Base-by-base conservation (phyloP, 2,113 vertebrate species). In the Pygoscelis antarcticus region DNA sequence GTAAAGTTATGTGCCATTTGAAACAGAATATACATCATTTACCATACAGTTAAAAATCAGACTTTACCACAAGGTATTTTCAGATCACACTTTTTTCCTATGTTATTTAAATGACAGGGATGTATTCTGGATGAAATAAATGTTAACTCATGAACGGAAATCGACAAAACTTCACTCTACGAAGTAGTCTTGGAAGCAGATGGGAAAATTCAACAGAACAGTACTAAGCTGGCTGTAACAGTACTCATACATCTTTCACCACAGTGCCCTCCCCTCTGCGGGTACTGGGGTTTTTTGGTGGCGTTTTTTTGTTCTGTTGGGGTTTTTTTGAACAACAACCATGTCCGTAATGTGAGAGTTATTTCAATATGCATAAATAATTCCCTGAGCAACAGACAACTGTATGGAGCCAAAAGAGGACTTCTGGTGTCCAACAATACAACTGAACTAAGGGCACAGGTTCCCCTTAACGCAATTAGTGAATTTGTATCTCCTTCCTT, bases 221-320 rank as follows among this genome's bases (percentile, higher is more conserved):
- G 13, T 16, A 11, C 36, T 57, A 64, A 46, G 8, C 32, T 47
- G 36, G 23, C n/a, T 64, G 0, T 13, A 65, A 12, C 36, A 36
- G 9, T 20, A 25, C 42, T 44, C 23, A 4, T 2, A 11, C 36
- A 57, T 30, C 71, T 38, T 62, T 21, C 61, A 22, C 13, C 55
- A 12, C 0, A 0, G 14, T 51, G 34, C 25, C 46, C 19, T 68
- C 36, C 27, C 25, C n/a, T 78, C 65, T 42, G 29, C 1, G 4
- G 46, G 15, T 25, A 40, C 15, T 1, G 16, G 3, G 20, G 2
- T 14, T 18, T 30, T 81, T 51, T 14, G n/a, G 23, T 25, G 16
- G 2, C 22, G 1, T 14, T 18, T 30, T 46, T 16, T 18, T 42
- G 8, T 5, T n/a, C 40, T 26, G 10, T 42, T 42, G 14, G 42